These are phyloP conservation scores for Cerastis leucographa DNA, from an alignment of 2,888 invertebrate genomes.

Conservation along the genomic window DNA sequence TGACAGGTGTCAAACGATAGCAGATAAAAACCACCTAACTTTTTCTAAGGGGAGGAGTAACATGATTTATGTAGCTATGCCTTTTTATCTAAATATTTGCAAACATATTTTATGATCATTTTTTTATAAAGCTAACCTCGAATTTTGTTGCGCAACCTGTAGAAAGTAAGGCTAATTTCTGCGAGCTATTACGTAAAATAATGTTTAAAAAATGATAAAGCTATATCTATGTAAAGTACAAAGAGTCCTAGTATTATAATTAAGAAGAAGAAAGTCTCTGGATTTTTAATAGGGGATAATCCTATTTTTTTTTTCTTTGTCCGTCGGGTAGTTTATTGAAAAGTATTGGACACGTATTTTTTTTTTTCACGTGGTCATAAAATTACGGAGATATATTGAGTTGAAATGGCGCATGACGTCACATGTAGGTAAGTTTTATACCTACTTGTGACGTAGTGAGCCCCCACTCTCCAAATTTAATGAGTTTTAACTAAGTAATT, in stretches of 20 bases:
- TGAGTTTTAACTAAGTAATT: no score
- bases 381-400: no score
- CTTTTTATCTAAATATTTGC: conserved; percentile 34
- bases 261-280: conserved; percentile 8
- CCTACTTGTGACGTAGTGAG: no score
- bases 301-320: no score
- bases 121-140: conserved; percentile 23
- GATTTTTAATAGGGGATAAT: no score
- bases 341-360: no score
- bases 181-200: conserved; percentile 49
- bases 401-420: no score
- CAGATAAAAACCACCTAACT: conserved; percentile 1
- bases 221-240: conserved; percentile 21
- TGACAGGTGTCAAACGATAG: conserved; percentile 43
- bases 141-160: conserved; percentile 49
- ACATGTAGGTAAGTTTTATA: no score
- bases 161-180: conserved; percentile 62
- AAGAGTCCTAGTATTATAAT: conserved; percentile 37
- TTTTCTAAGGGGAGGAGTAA: conserved; percentile 21
- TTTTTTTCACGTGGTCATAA: no score
- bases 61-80: conserved; percentile 38
- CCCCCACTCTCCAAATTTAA: no score
- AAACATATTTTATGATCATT: conserved; percentile 20
- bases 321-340: no score
- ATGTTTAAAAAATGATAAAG: conserved; percentile 12